Percentiles rank a stretch among this genome's conserved stretches.
These are phyloP conservation scores for Zaprionus taronus DNA, from an alignment of 1,140 invertebrate genomes.

Conservation along the genomic window DNA sequence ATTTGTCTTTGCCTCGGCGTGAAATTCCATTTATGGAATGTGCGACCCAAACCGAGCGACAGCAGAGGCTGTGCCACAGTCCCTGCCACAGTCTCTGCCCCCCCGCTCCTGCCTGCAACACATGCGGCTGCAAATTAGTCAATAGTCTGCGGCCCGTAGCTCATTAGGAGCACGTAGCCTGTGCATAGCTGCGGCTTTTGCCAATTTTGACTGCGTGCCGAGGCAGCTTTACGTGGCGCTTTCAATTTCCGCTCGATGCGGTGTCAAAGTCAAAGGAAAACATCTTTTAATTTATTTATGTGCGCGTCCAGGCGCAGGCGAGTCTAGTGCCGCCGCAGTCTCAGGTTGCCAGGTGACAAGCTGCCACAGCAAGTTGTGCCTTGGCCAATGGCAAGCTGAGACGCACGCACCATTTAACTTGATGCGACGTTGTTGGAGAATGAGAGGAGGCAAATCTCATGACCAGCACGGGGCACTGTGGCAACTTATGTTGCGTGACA, in stretches of 20 bases:
- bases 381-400: slow-evolving; percentile 17
- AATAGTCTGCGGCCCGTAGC: slow-evolving; percentile 63
- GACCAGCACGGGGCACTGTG: slow-evolving; percentile 44
- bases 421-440: slow-evolving; percentile 29
- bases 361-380: slow-evolving; percentile 48
- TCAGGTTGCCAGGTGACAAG: slow-evolving; percentile 48
- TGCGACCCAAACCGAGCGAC: slow-evolving; percentile 43
- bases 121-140: slow-evolving; percentile 76
- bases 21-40: slow-evolving; percentile 76
- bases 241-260: slow-evolving; percentile 64
- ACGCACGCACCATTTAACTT: slow-evolving; percentile 80
- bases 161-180: slow-evolving; percentile 51
- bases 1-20: slow-evolving; percentile 68
- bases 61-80: slow-evolving; percentile 19
- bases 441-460: slow-evolving; percentile 40
- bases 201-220: slow-evolving; percentile 75
- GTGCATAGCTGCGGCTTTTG: slow-evolving; percentile 39
- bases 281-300: slow-evolving; percentile 80
- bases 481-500: slow-evolving; percentile 83
- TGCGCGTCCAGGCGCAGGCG: slow-evolving; percentile 46
- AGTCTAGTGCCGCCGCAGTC: not conserved
- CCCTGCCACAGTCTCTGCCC: not conserved
- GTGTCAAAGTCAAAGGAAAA: slow-evolving; percentile 69
- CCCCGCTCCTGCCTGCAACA: slow-evolving; percentile 49
- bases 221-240: slow-evolving; percentile 29